Evolutionary conservation across 2,888 invertebrate species (phyloP).

Genomic region (Rhodophaea formosa): DNA sequence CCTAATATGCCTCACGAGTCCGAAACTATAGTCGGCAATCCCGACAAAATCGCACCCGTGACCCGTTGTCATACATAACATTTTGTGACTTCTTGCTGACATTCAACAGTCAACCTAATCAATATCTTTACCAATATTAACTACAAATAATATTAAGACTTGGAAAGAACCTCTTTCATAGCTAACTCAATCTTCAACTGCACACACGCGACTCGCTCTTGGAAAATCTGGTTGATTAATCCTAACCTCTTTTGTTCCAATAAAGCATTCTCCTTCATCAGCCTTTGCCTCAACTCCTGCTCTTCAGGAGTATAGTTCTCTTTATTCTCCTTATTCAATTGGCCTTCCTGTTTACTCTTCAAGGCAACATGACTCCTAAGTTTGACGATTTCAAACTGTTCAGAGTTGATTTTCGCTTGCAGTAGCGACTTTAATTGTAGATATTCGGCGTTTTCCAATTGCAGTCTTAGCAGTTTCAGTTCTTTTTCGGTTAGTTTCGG

Average conservation of each 20-base stretch:
- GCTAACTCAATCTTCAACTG: constrained; percentile 86
- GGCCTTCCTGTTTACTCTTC: constrained; percentile 70
- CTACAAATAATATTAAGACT: constrained; percentile 42
- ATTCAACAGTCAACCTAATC: background rate
- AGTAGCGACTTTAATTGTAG: constrained; percentile 85
- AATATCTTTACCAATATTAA: background rate
- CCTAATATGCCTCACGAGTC: no score
- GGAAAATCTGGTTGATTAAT: constrained; percentile 85
- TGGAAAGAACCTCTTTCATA: constrained; percentile 78
- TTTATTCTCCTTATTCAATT: constrained; percentile 53
- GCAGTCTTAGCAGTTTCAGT: constrained; percentile 78
- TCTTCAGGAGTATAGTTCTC: constrained; percentile 63
- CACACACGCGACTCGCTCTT: constrained; percentile 86
- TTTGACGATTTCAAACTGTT: constrained; percentile 86
- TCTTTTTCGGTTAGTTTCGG: constrained; percentile 82
- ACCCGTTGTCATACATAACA: no score
- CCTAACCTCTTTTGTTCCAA: constrained; percentile 85
- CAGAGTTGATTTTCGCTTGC: constrained; percentile 85
- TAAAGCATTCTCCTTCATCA: constrained; percentile 83
- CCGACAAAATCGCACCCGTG: no score
- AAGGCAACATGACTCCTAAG: constrained; percentile 79
- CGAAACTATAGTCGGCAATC: no score
- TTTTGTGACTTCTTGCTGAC: background rate
- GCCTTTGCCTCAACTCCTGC: constrained; percentile 62
- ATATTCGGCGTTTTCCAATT: constrained; percentile 85